A percentile compares a stretch with the other conserved stretches of the same genome.
phyloP scores from a whole-genome alignment of 1,140 invertebrate genomes.

The Eulimnadia texana region DNA sequence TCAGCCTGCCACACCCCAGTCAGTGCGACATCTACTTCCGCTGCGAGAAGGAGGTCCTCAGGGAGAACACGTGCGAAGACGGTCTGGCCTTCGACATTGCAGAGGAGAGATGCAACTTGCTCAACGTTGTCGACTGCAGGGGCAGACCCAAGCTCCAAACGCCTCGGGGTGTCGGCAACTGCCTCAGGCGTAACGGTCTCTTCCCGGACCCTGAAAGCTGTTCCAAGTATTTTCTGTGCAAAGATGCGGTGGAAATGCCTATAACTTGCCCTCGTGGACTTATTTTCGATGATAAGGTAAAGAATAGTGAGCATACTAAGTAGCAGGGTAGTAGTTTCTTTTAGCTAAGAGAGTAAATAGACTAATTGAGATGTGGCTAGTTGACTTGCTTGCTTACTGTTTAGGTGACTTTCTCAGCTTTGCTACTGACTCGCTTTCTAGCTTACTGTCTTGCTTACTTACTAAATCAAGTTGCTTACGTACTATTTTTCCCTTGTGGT shows the following conservation, averaged over 20 bases:
- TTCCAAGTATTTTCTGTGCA: constrained; percentile 13
- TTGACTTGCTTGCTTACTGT: too few relatives aligned
- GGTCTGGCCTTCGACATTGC: constrained; percentile 29
- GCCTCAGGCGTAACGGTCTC: constrained; percentile 15
- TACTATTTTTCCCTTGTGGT: too few relatives aligned
- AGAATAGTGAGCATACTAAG: too few relatives aligned
- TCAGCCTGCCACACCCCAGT: constrained; percentile 25
- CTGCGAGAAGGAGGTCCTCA: constrained; percentile 24
- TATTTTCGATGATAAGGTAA: constrained; percentile 26
- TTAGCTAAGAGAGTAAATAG: too few relatives aligned
- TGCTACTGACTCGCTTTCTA: too few relatives aligned
- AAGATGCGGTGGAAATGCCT: background rate
- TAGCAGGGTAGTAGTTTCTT: too few relatives aligned
- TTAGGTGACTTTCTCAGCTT: too few relatives aligned
- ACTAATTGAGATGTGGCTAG: too few relatives aligned
- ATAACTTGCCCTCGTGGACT: constrained; percentile 31
- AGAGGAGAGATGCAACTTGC: constrained; percentile 27
- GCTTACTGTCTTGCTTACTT: too few relatives aligned
- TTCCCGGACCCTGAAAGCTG: constrained; percentile 11
- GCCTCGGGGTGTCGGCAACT: constrained; percentile 13
- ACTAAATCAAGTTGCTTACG: too few relatives aligned
- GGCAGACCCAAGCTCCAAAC: constrained; percentile 22
- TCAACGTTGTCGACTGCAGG: constrained; percentile 28
- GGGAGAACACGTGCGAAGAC: constrained; percentile 30
- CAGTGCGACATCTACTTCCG: constrained; percentile 32